These are phyloP conservation scores for Coturnix japonica DNA, from an alignment of 2,113 vertebrate species.

Conservation along the genomic window DNA sequence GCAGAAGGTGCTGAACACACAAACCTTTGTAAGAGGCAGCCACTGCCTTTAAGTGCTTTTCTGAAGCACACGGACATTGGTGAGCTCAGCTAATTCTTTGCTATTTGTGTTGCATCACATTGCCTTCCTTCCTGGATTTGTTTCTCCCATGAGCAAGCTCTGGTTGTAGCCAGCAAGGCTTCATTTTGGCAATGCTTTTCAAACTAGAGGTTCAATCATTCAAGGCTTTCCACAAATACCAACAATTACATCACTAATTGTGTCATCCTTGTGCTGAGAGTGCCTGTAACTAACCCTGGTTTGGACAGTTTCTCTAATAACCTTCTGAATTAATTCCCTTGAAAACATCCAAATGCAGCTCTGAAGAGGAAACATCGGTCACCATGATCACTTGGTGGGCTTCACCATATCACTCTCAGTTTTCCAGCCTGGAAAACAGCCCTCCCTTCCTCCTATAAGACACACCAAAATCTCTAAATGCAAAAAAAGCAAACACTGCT, in stretches of 20 bases:
- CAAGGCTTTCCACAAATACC: not conserved
- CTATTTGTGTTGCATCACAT: not conserved
- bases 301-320: not conserved
- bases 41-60: not conserved
- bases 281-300: not conserved
- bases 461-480: rapidly evolving
- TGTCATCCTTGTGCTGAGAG: not conserved
- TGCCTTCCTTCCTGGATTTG: not conserved
- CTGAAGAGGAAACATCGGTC: not conserved
- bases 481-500: rapidly evolving
- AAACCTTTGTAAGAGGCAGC: not conserved
- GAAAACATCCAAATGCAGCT: not conserved
- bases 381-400: not conserved
- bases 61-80: not conserved
- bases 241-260: not conserved
- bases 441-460: not conserved
- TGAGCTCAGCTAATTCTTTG: not conserved
- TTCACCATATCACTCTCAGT: rapidly evolving
- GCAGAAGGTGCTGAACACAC: not conserved
- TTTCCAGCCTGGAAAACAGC: rapidly evolving
- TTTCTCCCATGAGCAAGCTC: not conserved
- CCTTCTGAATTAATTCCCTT: not conserved
- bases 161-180: not conserved
- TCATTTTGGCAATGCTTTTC: not conserved
- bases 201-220: not conserved